Base-by-base conservation (phyloP, 2,888 invertebrate genomes). In the Drosophila cognata region DNA sequence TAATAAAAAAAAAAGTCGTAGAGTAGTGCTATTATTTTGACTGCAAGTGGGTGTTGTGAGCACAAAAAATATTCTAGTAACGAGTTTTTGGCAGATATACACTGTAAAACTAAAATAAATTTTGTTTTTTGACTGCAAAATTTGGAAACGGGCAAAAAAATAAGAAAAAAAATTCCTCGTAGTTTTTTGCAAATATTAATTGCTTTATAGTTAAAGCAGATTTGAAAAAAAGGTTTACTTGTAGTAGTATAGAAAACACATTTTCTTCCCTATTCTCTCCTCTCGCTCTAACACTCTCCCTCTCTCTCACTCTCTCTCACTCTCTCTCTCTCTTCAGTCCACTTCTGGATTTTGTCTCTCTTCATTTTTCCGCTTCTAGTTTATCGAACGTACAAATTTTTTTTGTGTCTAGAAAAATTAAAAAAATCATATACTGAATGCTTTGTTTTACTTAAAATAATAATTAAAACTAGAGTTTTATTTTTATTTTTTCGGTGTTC, bases 371-470 rank as follows among this genome's bases (percentile, higher is more conserved):
- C 25, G 28, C 36, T 53, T 41, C 57, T 38, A 62, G 36, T 61
- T 41, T 56, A 29, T 61, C 16, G 21, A 35, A 25, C 8, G 28
- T 50, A 28, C 7, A 25, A 11, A 21, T 46, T 2, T 46, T 46
- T 16, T 57, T 35, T 50, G 61, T 71, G 38, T 53, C 46, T 69
- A 58, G 52, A 16, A 8, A 16, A 51, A 29, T 51, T 29, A 13
- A 8, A 38, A 13, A 31, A 31, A 43, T 60, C 10, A 53, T 53
- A 16, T 53, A 16, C 31, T 50, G 62, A 74, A 74, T 74, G 63
- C 46, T 60, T 60, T 74, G 63, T 35, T 60, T 60, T 46, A 21
- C 41, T 46, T 43, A 28, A 62, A 16, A 46, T 46, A 46, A 46
- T 46, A 46, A 8, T 46, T 41, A 57, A 70, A 48, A 33, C 10